These are phyloP conservation scores for Ophioninae sp. DNA, from an alignment of 2,888 invertebrate species.

Conservation along the genomic window DNA sequence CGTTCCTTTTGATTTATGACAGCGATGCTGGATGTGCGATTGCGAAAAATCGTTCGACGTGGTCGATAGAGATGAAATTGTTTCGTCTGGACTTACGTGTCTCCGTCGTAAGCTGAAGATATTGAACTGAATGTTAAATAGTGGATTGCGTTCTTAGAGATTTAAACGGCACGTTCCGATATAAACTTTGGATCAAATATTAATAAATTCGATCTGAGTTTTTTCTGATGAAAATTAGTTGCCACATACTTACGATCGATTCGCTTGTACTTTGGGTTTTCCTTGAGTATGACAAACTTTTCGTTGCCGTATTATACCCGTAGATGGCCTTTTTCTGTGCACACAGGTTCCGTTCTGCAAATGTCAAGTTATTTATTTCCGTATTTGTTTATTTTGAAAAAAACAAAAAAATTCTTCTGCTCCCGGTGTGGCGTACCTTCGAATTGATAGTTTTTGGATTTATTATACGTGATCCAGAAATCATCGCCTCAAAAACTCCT, in stretches of 20 bases:
- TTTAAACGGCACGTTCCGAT: background rate
- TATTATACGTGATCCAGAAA: conserved; percentile 71
- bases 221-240: background rate
- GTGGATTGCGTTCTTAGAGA: background rate
- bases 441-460: conserved; percentile 81
- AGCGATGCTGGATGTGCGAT: conserved; percentile 64
- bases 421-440: conserved; percentile 69
- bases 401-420: conserved; percentile 5
- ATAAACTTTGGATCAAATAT: background rate
- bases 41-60: conserved; percentile 55
- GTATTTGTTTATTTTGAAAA: background rate
- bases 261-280: conserved; percentile 64
- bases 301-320: conserved; percentile 75
- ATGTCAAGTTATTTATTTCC: conserved; percentile 6
- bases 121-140: background rate
- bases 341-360: conserved; percentile 70
- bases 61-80: conserved; percentile 50
- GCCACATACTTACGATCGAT: conserved; percentile 67
- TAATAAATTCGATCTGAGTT: background rate
- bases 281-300: conserved; percentile 76
- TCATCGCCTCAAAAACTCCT: conserved; percentile 68
- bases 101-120: conserved; percentile 43
- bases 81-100: conserved; percentile 53
- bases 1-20: conserved; percentile 62
- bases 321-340: conserved; percentile 69